Percentiles rank a stretch among this genome's conserved stretches.
Conservation (phyloP, 2,113 vertebrate species). For the Proteles cristata region DNA sequence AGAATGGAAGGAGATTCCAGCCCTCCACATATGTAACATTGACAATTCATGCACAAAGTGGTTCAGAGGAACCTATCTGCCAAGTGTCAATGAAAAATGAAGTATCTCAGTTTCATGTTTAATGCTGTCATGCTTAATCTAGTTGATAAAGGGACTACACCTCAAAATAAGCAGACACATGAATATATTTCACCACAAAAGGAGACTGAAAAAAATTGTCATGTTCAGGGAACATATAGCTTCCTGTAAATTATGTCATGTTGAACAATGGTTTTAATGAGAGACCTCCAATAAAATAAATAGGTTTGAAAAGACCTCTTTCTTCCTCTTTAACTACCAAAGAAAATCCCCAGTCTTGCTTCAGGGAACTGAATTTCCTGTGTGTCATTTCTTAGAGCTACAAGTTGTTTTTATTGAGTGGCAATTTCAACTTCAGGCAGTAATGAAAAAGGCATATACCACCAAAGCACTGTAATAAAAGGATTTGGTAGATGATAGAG, state of each 20-base stretch:
- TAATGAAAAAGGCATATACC: conserved; percentile 46
- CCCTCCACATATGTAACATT: neutral
- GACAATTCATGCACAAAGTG: neutral
- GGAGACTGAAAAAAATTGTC: neutral
- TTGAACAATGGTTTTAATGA: conserved; percentile 63
- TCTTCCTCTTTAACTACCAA: conserved; percentile 39
- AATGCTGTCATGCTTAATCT: neutral
- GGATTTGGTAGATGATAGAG: conserved; percentile 63
- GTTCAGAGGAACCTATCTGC: neutral
- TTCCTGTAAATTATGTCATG: conserved; percentile 58
- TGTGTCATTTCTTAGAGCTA: neutral
- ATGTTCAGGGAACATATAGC: conserved; percentile 27
- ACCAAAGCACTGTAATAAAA: conserved; percentile 49
- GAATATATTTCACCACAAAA: conserved; percentile 19
- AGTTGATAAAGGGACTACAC: neutral
- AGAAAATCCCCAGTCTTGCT: conserved; percentile 65
- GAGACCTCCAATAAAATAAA: conserved; percentile 44
- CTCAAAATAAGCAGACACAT: neutral
- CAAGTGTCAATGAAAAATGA: neutral
- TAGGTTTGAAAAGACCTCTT: conserved; percentile 58
- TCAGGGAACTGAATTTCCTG: conserved; percentile 54
- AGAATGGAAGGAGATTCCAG: neutral
- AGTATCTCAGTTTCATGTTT: neutral
- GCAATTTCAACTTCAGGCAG: conserved; percentile 38
- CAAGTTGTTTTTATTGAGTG: neutral